Conservation (phyloP, 1,140 invertebrate species). For the Heterodera schachtii region DNA sequence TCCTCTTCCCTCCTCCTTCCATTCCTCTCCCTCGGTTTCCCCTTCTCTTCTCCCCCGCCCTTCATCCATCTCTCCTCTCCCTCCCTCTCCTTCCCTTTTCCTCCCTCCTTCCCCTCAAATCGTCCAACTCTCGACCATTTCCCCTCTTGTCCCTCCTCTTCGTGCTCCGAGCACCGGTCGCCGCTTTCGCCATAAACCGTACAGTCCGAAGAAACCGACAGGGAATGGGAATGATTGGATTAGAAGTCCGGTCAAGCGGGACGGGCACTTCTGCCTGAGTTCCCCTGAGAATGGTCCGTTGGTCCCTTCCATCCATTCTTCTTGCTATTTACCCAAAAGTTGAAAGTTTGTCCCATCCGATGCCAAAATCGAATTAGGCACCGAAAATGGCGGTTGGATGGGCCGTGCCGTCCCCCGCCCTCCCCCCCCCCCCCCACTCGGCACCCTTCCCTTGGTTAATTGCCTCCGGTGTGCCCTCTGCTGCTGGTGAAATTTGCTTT, state of each 20-base stretch:
- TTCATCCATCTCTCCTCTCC: background rate
- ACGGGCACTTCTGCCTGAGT: slow-evolving; percentile 9
- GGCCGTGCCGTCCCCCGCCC: too few species aligned
- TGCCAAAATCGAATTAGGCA: slow-evolving; percentile 9
- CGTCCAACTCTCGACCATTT: background rate
- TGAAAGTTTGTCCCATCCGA: slow-evolving; percentile 7
- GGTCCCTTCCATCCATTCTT: background rate
- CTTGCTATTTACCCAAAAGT: slow-evolving; percentile 11
- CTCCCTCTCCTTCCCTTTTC: too few species aligned
- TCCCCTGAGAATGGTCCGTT: background rate
- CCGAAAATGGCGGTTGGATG: slow-evolving; percentile 10
- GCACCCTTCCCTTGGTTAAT: background rate
- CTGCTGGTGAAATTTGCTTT: background rate
- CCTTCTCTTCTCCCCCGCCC: too few species aligned
- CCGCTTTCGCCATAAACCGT: slow-evolving; percentile 1
- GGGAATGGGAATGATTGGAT: slow-evolving; percentile 14
- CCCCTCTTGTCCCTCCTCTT: background rate
- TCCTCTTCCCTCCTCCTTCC: background rate
- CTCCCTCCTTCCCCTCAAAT: background rate
- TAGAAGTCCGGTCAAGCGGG: slow-evolving; percentile 4
- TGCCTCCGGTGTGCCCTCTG: background rate
- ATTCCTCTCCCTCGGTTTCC: background rate
- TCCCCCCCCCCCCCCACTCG: background rate
- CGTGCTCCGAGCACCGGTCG: background rate
- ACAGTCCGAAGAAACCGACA: background rate